Evolutionary conservation across 30 jellyfish, hydroid and myxozoan species (phyloP).

Genomic region (Aurelia aurita complex sp. Pacific): DNA sequence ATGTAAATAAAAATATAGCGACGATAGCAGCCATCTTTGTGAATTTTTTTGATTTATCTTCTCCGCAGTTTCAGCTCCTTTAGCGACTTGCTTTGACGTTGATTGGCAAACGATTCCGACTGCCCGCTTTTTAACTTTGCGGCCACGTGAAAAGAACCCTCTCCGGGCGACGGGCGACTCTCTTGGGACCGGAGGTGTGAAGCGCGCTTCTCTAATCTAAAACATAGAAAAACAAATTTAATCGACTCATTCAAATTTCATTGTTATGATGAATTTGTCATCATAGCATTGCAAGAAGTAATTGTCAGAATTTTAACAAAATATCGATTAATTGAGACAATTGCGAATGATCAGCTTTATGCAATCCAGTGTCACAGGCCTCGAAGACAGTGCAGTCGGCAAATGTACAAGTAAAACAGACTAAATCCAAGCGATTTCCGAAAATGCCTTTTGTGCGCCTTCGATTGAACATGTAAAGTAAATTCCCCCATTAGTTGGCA

Average conservation of each 20-base stretch:
- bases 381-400: constrained; percentile 48
- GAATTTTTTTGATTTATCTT: neutral
- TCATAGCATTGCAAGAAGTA: constrained; percentile 19
- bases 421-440: constrained; percentile 47
- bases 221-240: constrained; percentile 36
- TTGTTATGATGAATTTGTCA: neutral
- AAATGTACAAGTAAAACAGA: constrained; percentile 22
- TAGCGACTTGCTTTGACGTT: constrained; percentile 11
- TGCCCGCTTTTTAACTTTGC: constrained; percentile 14
- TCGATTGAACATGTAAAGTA: constrained; percentile 36
- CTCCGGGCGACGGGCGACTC: constrained; percentile 29
- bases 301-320: constrained; percentile 8
- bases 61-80: neutral
- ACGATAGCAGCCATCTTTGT: constrained; percentile 12
- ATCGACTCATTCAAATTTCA: constrained; percentile 17
- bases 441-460: constrained; percentile 59
- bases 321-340: constrained; percentile 32
- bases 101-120: constrained; percentile 39
- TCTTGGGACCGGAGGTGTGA: constrained; percentile 41
- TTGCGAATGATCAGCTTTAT: constrained; percentile 2
- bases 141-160: constrained; percentile 17
- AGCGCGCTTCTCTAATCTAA: constrained; percentile 24
- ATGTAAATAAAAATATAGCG: neutral
- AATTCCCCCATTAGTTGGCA: constrained; percentile 46
- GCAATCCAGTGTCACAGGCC: neutral